Conservation (phyloP, 2,888 invertebrate genomes). For the Amphimallon solstitiale region DNA sequence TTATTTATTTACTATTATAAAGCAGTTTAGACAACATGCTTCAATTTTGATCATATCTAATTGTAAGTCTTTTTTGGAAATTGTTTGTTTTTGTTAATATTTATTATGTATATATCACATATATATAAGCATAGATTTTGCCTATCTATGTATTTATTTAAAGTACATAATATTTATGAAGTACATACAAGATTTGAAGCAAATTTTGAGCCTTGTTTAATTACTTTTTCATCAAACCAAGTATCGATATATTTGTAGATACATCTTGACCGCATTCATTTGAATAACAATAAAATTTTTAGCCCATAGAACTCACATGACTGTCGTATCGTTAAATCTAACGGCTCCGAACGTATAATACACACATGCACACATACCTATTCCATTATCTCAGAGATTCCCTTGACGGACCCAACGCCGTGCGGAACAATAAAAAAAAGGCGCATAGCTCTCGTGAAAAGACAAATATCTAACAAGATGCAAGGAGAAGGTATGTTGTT, state of each 20-base stretch:
- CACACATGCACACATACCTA: constrained; percentile 56
- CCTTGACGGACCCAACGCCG: constrained; percentile 36
- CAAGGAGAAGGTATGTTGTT: constrained; percentile 59
- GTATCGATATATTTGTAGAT: too few relatives aligned
- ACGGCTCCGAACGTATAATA: constrained; percentile 40
- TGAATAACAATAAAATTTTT: constrained; percentile 45
- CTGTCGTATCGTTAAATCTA: constrained; percentile 45
- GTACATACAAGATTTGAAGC: too few relatives aligned
- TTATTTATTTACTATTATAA: too few relatives aligned
- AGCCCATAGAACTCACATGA: constrained; percentile 20
- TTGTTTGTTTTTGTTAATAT: too few relatives aligned
- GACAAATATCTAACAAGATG: constrained; percentile 62
- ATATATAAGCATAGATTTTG: too few relatives aligned
- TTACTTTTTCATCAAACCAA: background rate
- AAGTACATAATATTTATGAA: too few relatives aligned
- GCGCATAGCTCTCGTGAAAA: constrained; percentile 51
- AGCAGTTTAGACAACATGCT: too few relatives aligned
- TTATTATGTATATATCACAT: too few relatives aligned
- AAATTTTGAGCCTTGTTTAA: too few relatives aligned
- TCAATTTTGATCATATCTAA: too few relatives aligned
- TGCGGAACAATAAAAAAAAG: constrained; percentile 46
- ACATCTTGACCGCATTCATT: constrained; percentile 8
- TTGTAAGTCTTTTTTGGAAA: too few relatives aligned
- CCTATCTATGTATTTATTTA: too few relatives aligned
- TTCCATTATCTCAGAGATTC: constrained; percentile 61